Evolutionary conservation across 1,140 invertebrate species (phyloP), one percentile per base, ranked within the genome.

Genomic region (Sycophila sp.): DNA sequence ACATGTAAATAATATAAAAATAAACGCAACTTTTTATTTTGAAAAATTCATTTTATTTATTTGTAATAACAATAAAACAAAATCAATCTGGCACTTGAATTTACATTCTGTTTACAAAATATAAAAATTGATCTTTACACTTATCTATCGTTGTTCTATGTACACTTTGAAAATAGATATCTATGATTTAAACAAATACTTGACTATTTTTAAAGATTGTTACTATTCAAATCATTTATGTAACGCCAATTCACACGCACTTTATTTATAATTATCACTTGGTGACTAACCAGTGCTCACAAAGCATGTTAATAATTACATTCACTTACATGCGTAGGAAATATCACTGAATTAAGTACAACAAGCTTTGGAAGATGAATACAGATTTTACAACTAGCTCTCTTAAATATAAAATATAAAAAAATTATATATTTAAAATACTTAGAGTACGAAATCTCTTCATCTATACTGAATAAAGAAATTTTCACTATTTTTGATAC

Each of bases 71-170:
- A 59, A 59, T 49, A 68, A 40, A 13, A 53, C n/a, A 7, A 6
- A 51, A 15, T 40, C 32, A 11, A 36, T 51, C 22, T 49, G 66
- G 32, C 45, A 68, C 53, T 19, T 17, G 19, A 13, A 4, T 60
- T 53, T 55, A 47, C 10, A 34, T 42, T n/a, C 34, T 8, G 8
- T 63, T 60, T 55, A 53, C n/a, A 63, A 55, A 17, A 45, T 45
- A 62, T 15, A 55, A 69, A 63, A 63, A 56, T 69, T 45, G n/a
- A 22, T 69, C 8, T 59, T 59, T 17, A 34, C 34, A 64, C 4
- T 45, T 45, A 17, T 19, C 1, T 6, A 47, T 10, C 45, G 45
- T 32, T 13, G n/a, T n/a, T n/a, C 6, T 10, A 47, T 11, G 4
- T 22, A 47, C 42, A 47, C 2, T 47, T 47, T 3, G n/a, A 51